A percentile compares a stretch with the other conserved stretches of the same genome.
These are phyloP conservation scores for Camptogramma bilineatum DNA, from an alignment of 2,888 invertebrate species.

Conservation along the genomic window DNA sequence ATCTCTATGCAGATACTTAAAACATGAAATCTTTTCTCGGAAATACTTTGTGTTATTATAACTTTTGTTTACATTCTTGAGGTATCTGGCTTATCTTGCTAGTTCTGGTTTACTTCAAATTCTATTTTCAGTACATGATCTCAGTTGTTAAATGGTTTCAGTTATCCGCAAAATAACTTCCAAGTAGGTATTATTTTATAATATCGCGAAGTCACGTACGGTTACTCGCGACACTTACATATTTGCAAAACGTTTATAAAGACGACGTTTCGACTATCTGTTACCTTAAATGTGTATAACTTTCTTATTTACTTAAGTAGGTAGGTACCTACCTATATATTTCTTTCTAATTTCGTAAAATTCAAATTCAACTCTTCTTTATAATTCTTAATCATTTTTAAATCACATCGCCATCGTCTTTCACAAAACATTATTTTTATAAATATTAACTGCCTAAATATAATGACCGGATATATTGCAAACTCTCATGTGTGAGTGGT, in stretches of 20 bases:
- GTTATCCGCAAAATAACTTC: slow-evolving; percentile 29
- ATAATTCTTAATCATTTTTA: too few relatives aligned
- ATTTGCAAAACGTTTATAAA: not conserved
- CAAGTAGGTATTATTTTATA: not conserved
- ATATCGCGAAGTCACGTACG: not conserved
- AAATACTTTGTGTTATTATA: slow-evolving; percentile 2
- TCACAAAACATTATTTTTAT: not conserved
- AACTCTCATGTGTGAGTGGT: not conserved
- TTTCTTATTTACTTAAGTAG: not conserved
- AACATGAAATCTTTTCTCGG: too few relatives aligned
- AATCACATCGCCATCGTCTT: not conserved
- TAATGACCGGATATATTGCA: slow-evolving; percentile 2
- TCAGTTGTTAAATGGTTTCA: slow-evolving; percentile 55
- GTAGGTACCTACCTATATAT: too few relatives aligned
- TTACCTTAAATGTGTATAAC: not conserved
- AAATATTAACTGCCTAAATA: not conserved
- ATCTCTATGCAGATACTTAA: too few relatives aligned
- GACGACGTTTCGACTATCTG: not conserved
- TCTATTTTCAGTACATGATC: slow-evolving; percentile 58
- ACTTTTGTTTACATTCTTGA: slow-evolving; percentile 10
- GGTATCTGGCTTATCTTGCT: slow-evolving; percentile 1
- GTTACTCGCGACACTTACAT: not conserved
- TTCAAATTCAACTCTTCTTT: too few relatives aligned
- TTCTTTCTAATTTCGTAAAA: too few relatives aligned
- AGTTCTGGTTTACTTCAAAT: slow-evolving; percentile 42